phyloP scores from a whole-genome alignment of 2,113 vertebrate species.

The Gambusia holbrooki region DNA sequence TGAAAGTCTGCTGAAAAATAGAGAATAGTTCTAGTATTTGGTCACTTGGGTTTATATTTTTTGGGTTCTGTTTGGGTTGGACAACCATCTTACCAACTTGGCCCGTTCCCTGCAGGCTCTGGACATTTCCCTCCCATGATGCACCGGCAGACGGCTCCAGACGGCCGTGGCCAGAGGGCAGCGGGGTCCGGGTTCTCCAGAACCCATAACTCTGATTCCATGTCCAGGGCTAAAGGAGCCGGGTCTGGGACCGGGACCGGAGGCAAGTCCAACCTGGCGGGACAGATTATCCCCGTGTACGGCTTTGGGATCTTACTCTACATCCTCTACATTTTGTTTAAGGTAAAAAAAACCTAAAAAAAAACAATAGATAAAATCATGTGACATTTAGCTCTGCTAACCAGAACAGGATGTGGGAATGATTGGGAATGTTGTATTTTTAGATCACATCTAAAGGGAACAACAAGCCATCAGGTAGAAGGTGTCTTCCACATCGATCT shows the following conservation, averaged over 20 bases:
- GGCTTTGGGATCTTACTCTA: slow-evolving; percentile 97
- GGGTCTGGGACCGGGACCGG: slow-evolving; percentile 59
- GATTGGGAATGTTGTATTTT: not conserved
- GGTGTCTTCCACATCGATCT: slow-evolving; percentile 73
- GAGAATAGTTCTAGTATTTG: not conserved
- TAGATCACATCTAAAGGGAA: slow-evolving; percentile 89
- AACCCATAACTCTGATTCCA: slow-evolving; percentile 86
- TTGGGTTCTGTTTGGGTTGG: not conserved
- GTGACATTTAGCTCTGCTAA: not conserved
- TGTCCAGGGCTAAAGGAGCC: slow-evolving; percentile 84
- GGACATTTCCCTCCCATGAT: slow-evolving; percentile 84
- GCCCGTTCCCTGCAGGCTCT: slow-evolving; percentile 51
- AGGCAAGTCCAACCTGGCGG: slow-evolving; percentile 89
- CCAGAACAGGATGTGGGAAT: not conserved
- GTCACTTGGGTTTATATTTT: not conserved
- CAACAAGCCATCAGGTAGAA: slow-evolving; percentile 72
- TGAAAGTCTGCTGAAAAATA: not conserved
- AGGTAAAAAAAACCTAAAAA: slow-evolving; percentile 81
- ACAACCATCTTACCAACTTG: not conserved
- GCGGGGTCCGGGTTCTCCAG: slow-evolving; percentile 79
- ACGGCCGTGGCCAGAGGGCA: slow-evolving; percentile 61
- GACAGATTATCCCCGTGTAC: slow-evolving; percentile 96
- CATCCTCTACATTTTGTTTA: slow-evolving; percentile 96
- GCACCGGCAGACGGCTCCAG: slow-evolving; percentile 74
- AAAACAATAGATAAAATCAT: not conserved